Base-by-base conservation (phyloP, 2,113 vertebrate species). In the Tetraodon nigroviridis region DNA sequence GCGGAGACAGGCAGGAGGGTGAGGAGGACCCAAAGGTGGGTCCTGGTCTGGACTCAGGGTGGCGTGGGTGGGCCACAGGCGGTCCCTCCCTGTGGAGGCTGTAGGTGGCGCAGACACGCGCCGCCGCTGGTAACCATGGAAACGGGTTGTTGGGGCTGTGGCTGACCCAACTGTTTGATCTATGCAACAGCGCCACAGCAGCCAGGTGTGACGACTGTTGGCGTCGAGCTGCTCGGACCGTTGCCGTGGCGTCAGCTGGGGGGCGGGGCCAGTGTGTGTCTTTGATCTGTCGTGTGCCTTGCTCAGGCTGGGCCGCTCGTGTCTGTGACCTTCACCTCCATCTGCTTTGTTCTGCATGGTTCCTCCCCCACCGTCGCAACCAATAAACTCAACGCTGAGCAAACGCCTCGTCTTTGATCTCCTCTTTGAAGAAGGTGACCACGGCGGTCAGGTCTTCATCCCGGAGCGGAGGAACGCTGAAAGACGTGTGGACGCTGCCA, bases 181-280 rank as follows among this genome's bases (percentile, higher is more conserved):
- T 96, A 95, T 98, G 94, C 94, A 98, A 92, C 93, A 92, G 90
- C 82, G 92, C 87, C 73, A 73, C 90, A 80, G 78, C 73, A 92
- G 92, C 91, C 66, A 84, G 71, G 86, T 86, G 85, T 85, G 89
- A 84, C 86, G 87, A 90, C 85, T 89, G 81, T 61, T 61, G 44
- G 70, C 64, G 47, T 56, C 56, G 64, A 50, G 22, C 22, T 48
- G 61, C 62, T 84, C 86, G 76, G 74, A 77, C 2, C 88, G 81
- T 89, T 81, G 87, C 87, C 85, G 87, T 10, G 69, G 42, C 32
- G n/a, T 66, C 53, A 71, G 65, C 68, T 70, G 20, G 79, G 69
- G 13, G 73, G 69, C 46, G 27, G 56, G 69, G 61, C 22, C n/a
- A 86, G 89, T 76, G 66, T 75, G 78, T 5, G 27, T 61, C 37